Evolutionary conservation across 2,797 vertebrate species (phyloP).

Genomic region (Setipinna tenuifilis): DNA sequence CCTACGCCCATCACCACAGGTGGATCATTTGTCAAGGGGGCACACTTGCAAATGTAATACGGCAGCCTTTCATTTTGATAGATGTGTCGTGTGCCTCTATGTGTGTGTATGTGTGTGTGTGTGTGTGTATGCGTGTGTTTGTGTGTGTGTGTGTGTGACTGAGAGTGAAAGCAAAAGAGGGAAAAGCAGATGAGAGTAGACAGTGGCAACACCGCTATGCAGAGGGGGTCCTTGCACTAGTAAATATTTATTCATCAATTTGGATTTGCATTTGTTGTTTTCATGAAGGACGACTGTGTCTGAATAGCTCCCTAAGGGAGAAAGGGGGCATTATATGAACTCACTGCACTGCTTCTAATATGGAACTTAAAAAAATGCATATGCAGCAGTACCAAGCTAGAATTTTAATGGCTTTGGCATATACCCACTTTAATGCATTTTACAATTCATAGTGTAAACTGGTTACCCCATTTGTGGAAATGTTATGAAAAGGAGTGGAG

Average conservation of each 20-base stretch:
- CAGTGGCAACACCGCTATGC: not conserved
- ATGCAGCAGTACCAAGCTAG: not conserved
- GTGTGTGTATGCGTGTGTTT: slow-evolving; percentile 31
- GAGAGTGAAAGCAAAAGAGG: not conserved
- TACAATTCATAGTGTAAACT: not conserved
- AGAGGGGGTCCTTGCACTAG: slow-evolving; percentile 30
- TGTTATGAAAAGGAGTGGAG: not conserved
- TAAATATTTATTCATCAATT: slow-evolving; percentile 58
- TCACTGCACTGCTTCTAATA: not conserved
- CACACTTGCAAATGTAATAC: slow-evolving; percentile 61
- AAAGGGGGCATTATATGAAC: slow-evolving; percentile 18
- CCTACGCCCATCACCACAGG: slow-evolving; percentile 45
- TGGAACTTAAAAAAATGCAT: slow-evolving; percentile 23
- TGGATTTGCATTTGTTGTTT: slow-evolving; percentile 48
- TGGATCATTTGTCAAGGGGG: slow-evolving; percentile 63
- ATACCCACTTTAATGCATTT: slow-evolving; percentile 10
- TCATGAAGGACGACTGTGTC: slow-evolving; percentile 28
- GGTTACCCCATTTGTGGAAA: not conserved
- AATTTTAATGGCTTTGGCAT: not conserved
- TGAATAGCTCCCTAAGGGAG: not conserved
- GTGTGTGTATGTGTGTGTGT: not conserved
- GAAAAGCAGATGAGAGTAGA: not conserved
- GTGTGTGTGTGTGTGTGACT: not conserved
- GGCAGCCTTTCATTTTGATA: slow-evolving; percentile 60
- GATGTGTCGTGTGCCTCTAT: slow-evolving; percentile 46